Base-by-base conservation (phyloP, 1,140 invertebrate genomes). In the Rhyzopertha dominica region DNA sequence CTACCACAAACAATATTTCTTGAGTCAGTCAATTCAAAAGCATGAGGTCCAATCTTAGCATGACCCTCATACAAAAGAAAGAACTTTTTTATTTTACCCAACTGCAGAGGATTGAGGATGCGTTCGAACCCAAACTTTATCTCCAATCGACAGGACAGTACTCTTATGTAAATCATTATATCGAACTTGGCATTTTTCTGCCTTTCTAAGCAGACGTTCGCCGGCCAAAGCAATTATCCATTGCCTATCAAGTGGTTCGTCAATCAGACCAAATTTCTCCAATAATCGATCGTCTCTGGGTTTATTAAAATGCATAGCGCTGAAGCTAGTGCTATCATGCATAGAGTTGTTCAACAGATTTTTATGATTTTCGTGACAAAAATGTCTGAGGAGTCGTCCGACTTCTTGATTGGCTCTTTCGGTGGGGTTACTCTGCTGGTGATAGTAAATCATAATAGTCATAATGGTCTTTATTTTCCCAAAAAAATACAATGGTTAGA, bases 1-100 rank as follows among this genome's bases (percentile, higher is more conserved):
- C n/a, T n/a, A n/a, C n/a, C 38, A 18, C 32, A 35, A 10, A 19
- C 32, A 4, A 12, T 18, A 35, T 12, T 25, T 3, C n/a, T 2
- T 4, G 2, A 12, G 12, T 35, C 32, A 2, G 18, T 19, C 17
- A 35, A 4, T 18, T 16, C 32, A 35, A 12, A 35, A 2, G 32
- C 2, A 35, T 35, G 13, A 5, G 32, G 32, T n/a, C n/a, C n/a
- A n/a, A n/a, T n/a, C 13, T 3, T 28, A 13, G 24, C 39, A 12
- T 9, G 39, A 10, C 39, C 39, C 5, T n/a, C 9, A 29, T 32
- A 41, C 23, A 32, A 14, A 1, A 32, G 24, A 9, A 41, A 41
- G 0, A 41, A 41, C 14, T 41, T 41, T 25, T 36, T 35, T 9
- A 41, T 41, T 41, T 41, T 28, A 10, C 31, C 12, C 16, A 30